Base-by-base conservation (phyloP, 2,888 invertebrate genomes). In the Syritta pipiens region DNA sequence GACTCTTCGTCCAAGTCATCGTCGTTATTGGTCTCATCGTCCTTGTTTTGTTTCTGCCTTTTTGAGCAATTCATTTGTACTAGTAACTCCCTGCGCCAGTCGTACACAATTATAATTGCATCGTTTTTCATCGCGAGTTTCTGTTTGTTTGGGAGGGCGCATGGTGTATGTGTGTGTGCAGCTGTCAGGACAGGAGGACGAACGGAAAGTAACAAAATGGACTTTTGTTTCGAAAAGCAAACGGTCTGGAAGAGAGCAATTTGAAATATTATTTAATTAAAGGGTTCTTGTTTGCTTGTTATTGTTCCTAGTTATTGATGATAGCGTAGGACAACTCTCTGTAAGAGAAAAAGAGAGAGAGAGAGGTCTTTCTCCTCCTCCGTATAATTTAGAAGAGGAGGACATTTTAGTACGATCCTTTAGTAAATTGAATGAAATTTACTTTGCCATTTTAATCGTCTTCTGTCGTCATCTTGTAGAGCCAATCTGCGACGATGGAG, bases 191-290 rank as follows among this genome's bases (percentile, higher is more conserved):
- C 26, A 49, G 37, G 57, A 28, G 53, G 26, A 24, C 7, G 30
- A 19, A 14, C 10, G 26, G 49, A 42, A 37, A 9, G 10, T 19
- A 72, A 67, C 42, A 19, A 76, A 71, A 72, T 72, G 62, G 55
- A 75, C 68, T 63, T 49, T 75, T 76, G 69, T 65, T 71, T 77
- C 14, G 12, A 40, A 37, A 63, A 35, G 26, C 59, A 71, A 72
- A 67, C 72, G 26, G 51, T 62, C 59, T 67, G 77, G 77, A 79
- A 69, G 71, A 77, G 65, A 72, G 60, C 72, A 79, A 72, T 79
- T 72, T 79, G 72, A 79, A 79, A 72, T 72, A 67, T 79, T 79
- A 79, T 79, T 79, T 79, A 79, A 79, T 79, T 79, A 79, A 79
- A 60, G 55, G 60, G 49, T 67, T 60, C 60, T 55, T 79, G 60